Evolutionary conservation across 2,113 vertebrate species (phyloP).

Genomic region (Gavia stellata): DNA sequence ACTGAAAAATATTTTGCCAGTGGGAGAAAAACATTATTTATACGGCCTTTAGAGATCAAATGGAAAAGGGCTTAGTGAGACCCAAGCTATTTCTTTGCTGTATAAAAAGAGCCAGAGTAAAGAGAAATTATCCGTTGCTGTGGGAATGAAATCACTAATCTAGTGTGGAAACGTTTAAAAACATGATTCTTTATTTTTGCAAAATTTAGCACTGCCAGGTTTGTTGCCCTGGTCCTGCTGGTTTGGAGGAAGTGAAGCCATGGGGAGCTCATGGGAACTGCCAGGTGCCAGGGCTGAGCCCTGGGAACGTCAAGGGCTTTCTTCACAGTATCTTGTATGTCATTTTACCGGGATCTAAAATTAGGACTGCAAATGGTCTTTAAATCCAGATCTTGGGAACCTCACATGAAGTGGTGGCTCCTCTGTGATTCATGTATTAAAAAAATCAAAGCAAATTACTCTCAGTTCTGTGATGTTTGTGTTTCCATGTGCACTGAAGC

Average conservation of each 20-base stretch:
- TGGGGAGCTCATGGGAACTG: background rate
- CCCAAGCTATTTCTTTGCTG: background rate
- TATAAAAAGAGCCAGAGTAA: background rate
- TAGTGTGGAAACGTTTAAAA: background rate
- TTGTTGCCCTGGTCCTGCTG: background rate
- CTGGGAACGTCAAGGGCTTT: background rate
- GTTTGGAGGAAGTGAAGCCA: background rate
- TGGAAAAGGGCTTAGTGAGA: background rate
- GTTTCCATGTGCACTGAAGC: rapidly evolving
- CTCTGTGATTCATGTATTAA: background rate
- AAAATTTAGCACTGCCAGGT: background rate
- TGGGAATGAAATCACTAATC: background rate
- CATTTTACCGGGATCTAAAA: background rate
- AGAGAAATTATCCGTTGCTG: background rate
- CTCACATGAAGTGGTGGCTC: background rate
- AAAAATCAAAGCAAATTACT: background rate
- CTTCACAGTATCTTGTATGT: background rate
- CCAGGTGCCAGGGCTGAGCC: background rate
- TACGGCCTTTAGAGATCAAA: background rate
- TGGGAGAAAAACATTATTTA: background rate
- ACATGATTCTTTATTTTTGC: background rate
- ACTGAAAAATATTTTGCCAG: background rate
- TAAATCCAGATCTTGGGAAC: background rate
- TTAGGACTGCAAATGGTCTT: background rate
- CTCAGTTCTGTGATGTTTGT: background rate